A percentile compares a stretch with the other conserved stretches of the same genome.
Evolutionary conservation across 2,113 vertebrate genomes (phyloP).

Genomic region (Platysternon megacephalum): DNA sequence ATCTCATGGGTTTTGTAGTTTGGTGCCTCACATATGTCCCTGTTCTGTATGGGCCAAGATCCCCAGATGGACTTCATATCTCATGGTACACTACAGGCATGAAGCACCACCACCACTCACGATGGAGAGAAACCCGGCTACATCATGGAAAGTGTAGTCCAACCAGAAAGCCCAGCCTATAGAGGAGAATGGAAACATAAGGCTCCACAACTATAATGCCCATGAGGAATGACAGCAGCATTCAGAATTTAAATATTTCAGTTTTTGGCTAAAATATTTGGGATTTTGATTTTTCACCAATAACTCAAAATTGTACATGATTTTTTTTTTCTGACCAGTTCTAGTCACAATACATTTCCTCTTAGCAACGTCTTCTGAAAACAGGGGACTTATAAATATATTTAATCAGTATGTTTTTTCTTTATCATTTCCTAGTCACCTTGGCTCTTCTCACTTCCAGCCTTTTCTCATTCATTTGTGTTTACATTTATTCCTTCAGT

Average conservation of each 20-base stretch:
- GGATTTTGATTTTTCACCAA: neutral
- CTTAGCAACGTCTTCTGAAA: accelerated
- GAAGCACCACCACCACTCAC: no score
- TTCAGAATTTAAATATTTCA: neutral
- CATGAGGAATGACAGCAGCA: neutral
- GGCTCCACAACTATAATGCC: neutral
- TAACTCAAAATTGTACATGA: neutral
- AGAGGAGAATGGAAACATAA: neutral
- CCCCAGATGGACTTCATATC: no score
- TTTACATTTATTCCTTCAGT: neutral
- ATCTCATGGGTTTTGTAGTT: no score
- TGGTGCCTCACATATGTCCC: no score
- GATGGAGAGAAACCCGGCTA: no score
- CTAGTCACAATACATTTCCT: neutral
- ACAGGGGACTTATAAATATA: neutral
- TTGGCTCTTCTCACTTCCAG: neutral
- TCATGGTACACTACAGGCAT: no score
- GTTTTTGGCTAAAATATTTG: no score
- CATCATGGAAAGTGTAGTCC: neutral
- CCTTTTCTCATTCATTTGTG: neutral
- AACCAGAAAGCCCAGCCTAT: neutral
- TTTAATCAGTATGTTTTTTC: neutral
- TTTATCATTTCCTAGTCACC: neutral
- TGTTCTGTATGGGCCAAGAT: no score
- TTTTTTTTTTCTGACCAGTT: neutral